Percentiles rank a stretch among this genome's conserved stretches.
phyloP scores from a whole-genome alignment of 2,113 vertebrate species.

The Rhadina sibilatrix region DNA sequence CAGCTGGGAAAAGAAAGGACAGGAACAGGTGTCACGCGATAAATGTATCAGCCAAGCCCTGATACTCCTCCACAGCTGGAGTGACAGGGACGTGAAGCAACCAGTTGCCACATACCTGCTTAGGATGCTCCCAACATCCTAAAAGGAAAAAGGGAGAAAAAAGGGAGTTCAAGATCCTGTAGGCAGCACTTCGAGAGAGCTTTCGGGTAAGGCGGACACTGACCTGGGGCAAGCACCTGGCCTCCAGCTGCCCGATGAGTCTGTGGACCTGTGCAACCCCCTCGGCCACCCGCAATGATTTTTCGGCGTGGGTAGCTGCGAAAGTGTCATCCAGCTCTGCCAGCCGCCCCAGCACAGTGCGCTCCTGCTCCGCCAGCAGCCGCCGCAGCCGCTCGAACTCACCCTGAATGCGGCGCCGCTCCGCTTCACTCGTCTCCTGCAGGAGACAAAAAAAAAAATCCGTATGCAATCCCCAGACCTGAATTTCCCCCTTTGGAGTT shows the following conservation, averaged over 20 bases:
- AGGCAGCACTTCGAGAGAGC: too few relatives aligned
- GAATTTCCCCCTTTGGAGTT: not conserved
- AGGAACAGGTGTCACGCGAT: accelerated
- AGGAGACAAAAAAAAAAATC: not conserved
- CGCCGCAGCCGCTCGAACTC: not conserved
- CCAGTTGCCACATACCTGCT: not conserved
- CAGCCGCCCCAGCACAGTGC: not conserved
- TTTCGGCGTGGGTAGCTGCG: accelerated
- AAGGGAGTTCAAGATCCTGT: accelerated
- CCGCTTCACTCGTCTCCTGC: not conserved
- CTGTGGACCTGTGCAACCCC: not conserved
- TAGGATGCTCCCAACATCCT: not conserved
- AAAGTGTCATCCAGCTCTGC: accelerated
- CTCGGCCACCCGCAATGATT: not conserved
- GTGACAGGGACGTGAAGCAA: too few relatives aligned
- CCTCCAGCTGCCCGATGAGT: not conserved
- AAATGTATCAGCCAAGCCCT: not conserved
- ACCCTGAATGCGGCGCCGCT: accelerated
- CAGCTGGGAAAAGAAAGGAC: not conserved
- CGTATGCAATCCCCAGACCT: accelerated
- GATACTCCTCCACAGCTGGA: accelerated
- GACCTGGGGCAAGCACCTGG: not conserved
- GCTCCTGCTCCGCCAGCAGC: not conserved
- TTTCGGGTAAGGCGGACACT: not conserved
- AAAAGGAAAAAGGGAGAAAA: not conserved